Percentiles rank a stretch among this genome's conserved stretches.
Evolutionary conservation across 2,113 vertebrate species (phyloP).

Genomic region (Apaloderma vittatum): DNA sequence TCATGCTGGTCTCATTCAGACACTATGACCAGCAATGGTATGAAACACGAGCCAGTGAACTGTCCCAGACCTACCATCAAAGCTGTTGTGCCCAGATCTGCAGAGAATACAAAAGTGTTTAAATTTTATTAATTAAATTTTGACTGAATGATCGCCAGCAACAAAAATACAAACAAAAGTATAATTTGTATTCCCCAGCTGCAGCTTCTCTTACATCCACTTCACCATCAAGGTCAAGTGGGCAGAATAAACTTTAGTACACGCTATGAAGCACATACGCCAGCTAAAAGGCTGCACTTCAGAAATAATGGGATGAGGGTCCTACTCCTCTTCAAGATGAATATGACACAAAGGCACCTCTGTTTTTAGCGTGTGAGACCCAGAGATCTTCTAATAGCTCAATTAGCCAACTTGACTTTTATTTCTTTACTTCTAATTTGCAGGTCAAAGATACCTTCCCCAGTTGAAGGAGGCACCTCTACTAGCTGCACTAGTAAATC

Average conservation of each 20-base stretch:
- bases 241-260: not conserved
- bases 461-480: not conserved
- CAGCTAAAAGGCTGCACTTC: not conserved
- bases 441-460: not conserved
- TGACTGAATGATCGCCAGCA: not conserved
- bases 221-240: not conserved
- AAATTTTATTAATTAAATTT: not conserved
- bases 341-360: not conserved
- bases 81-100: not conserved
- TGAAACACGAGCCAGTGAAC: not conserved
- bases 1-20: not conserved
- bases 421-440: not conserved
- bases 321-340: not conserved
- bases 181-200: not conserved
- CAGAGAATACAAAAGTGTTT: not conserved
- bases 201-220: constrained; percentile 27
- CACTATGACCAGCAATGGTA: not conserved
- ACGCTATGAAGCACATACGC: not conserved
- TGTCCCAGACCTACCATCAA: not conserved
- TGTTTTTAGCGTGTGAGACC: not conserved
- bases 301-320: not conserved
- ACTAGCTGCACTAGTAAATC: not conserved
- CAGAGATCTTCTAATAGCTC: not conserved
- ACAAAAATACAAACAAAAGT: not conserved
- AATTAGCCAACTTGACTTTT: not conserved